Base-by-base conservation (phyloP, 2,888 invertebrate genomes). In the Acrobasis suavella region DNA sequence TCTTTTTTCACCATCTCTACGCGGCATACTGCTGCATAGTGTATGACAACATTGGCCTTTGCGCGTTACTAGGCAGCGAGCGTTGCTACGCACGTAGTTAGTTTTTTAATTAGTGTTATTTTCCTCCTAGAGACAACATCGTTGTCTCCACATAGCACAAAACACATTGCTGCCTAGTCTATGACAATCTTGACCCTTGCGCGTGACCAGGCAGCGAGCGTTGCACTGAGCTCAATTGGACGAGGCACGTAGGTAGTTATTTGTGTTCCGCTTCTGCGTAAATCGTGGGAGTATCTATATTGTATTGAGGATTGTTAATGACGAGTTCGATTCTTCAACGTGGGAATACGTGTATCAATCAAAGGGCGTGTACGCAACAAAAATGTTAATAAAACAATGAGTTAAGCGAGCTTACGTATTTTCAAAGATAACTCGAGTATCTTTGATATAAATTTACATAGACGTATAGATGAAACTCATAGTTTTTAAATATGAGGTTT, bases 191-290 rank as follows among this genome's bases (percentile, higher is more conserved):
- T 90, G 90, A 91, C 90, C 90, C 83, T 87, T 65, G 76, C 78
- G 85, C 90, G 87, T 89, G 89, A 87, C 87, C 87, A 85, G 78
- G 72, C 67, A 70, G 81, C 84, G 90, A 89, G 77, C 90, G 81
- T 91, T 90, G 90, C 86, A 89, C 89, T 80, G 86, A 79, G 81
- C 83, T 84, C 86, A 88, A 88, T 89, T 87, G 86, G 76, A 72
- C 74, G 73, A 69, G 71, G 65, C 70, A 65, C 52, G 60, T 71
- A 72, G 65, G 56, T 68, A 69, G 64, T 65, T 65, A 64, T 67
- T 66, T 65, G 56, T 67, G 63, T 63, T 69, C 67, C 67, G 66
- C 65, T 69, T 70, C 72, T 70, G 68, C 65, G 64, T 69, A 65
- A 64, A 60, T 39, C 69, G 69, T 71, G 69, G 68, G 69, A 71